These are phyloP conservation scores for Hydriomena furcata DNA, from an alignment of 2,888 invertebrate genomes.

Conservation along the genomic window DNA sequence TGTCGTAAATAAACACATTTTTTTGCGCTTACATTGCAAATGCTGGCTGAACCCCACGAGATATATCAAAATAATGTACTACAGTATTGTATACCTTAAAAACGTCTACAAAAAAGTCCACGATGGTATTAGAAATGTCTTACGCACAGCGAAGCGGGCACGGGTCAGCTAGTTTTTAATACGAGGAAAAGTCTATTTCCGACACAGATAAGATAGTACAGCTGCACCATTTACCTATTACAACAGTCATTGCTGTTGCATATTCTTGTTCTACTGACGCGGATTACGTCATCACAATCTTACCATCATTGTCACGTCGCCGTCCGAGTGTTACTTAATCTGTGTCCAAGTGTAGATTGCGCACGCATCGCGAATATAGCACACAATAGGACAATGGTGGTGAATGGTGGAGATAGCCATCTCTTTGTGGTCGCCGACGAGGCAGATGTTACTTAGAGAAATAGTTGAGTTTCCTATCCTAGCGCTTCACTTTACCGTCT, in stretches of 20 bases:
- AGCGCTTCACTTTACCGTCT: not conserved
- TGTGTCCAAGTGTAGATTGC: constrained; percentile 71
- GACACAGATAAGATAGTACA: constrained; percentile 12
- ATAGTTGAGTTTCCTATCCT: constrained; percentile 6
- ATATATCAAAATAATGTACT: no score
- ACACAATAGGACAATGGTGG: constrained; percentile 54
- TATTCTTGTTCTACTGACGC: constrained; percentile 16
- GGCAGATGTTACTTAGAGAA: constrained; percentile 29
- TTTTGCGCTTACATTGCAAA: no score
- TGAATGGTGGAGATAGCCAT: constrained; percentile 48
- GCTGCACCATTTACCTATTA: constrained; percentile 5
- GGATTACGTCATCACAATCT: constrained; percentile 56
- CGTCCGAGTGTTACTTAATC: constrained; percentile 18
- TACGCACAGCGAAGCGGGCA: no score
- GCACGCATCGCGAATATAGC: constrained; percentile 36
- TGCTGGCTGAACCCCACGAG: no score
- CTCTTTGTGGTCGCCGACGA: constrained; percentile 56
- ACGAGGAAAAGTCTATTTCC: constrained; percentile 1
- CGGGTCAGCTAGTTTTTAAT: no score
- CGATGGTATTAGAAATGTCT: no score
- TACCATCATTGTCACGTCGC: constrained; percentile 65
- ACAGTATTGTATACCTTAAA: no score
- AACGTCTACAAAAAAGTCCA: no score
- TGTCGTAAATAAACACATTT: no score
- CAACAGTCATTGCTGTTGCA: not conserved